phyloP scores from a whole-genome alignment of 2,888 invertebrate species.

The Pachydiplax longipennis region DNA sequence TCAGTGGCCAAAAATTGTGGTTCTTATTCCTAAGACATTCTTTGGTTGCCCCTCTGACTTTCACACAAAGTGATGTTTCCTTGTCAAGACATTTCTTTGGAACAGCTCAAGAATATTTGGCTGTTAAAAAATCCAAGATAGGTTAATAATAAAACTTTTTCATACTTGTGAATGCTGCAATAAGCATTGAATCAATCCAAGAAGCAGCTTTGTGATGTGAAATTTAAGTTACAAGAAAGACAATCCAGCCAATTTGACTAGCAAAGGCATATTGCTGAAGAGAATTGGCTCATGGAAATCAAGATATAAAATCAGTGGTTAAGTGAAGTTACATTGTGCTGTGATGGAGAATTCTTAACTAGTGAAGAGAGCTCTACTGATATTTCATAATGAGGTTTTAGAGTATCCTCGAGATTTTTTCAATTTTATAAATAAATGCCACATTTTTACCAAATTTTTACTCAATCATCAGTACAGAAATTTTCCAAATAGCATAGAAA shows the following conservation, averaged over 20 bases:
- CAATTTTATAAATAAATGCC: conserved; percentile 5
- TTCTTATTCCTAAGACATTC: too few species aligned
- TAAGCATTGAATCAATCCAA: too few species aligned
- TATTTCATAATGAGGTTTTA: not conserved
- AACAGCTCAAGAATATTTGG: too few species aligned
- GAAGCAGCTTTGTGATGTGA: too few species aligned
- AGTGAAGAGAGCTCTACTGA: not conserved
- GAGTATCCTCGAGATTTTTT: not conserved
- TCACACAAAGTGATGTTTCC: too few species aligned
- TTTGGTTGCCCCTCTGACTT: too few species aligned
- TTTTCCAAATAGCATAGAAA: not conserved
- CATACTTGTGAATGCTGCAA: too few species aligned
- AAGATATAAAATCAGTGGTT: not conserved
- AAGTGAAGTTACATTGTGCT: not conserved
- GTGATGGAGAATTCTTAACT: not conserved
- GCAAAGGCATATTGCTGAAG: not conserved
- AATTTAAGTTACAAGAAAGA: not conserved
- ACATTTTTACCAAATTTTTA: not conserved
- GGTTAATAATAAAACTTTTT: too few species aligned
- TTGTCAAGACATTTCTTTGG: too few species aligned
- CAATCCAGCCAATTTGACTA: not conserved
- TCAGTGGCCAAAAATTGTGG: too few species aligned
- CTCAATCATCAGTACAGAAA: not conserved
- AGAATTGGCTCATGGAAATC: not conserved
- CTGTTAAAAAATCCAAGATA: too few species aligned